These are phyloP conservation scores for Eilema sororculum DNA, from an alignment of 2,888 invertebrate genomes.

Conservation along the genomic window DNA sequence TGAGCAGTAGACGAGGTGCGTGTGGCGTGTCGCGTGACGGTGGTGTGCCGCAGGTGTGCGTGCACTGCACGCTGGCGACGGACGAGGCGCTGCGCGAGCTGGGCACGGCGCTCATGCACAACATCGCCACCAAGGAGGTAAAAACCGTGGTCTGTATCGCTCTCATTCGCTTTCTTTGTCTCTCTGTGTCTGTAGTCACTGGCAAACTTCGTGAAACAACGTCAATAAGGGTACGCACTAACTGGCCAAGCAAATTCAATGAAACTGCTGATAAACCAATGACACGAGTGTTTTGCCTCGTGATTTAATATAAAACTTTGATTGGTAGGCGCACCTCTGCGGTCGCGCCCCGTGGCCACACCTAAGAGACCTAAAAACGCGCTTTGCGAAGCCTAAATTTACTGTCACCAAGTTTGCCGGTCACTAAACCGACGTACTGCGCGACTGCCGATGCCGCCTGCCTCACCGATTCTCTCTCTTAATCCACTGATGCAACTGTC, in stretches of 20 bases:
- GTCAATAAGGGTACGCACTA: no score
- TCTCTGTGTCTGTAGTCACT: background rate
- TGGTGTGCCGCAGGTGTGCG: slow-evolving; percentile 89
- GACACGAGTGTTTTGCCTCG: no score
- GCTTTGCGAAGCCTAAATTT: background rate
- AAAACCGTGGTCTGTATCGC: slow-evolving; percentile 97
- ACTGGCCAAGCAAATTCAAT: no score
- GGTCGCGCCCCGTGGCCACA: no score
- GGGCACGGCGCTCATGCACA: slow-evolving; percentile 95
- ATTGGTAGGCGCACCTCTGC: no score
- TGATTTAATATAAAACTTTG: no score
- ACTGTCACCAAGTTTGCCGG: background rate
- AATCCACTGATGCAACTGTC: background rate
- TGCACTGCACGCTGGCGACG: slow-evolving; percentile 93
- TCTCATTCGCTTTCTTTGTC: slow-evolving; percentile 38
- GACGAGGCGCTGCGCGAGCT: slow-evolving; percentile 91
- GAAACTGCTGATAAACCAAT: no score
- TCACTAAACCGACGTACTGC: background rate
- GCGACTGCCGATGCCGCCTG: slow-evolving; percentile 1
- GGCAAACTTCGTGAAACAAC: background rate
- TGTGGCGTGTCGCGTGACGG: no score
- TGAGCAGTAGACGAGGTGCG: no score
- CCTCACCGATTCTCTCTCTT: background rate
- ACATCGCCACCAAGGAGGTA: slow-evolving; percentile 98
- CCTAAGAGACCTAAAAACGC: background rate